A percentile compares a stretch with the other conserved stretches of the same genome.
phyloP scores from a whole-genome alignment of 1,140 invertebrate species.

The Caenorhabditis latens region DNA sequence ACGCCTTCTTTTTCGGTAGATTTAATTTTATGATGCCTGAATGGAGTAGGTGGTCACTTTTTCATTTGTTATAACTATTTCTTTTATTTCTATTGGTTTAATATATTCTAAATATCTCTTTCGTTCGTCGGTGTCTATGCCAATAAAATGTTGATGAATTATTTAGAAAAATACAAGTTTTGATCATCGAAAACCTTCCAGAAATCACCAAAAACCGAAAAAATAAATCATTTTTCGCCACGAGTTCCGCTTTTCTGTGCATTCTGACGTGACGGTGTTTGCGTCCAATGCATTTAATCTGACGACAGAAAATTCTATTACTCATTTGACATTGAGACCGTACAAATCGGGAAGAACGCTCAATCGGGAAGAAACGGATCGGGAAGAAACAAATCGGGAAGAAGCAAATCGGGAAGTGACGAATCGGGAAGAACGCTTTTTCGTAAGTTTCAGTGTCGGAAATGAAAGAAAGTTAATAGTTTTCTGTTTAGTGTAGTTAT shows the following conservation, averaged over 20 bases:
- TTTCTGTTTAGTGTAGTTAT: no score
- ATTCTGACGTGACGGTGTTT: neutral
- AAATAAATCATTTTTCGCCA: no score
- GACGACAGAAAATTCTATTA: neutral
- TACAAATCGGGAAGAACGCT: no score
- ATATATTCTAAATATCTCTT: neutral
- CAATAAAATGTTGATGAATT: conserved; percentile 46
- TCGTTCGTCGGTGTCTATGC: neutral
- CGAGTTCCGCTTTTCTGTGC: neutral
- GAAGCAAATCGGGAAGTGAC: no score
- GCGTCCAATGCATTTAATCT: neutral
- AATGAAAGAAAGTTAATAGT: no score
- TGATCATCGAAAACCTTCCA: no score
- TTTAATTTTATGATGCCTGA: conserved; percentile 52
- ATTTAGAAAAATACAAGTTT: neutral
- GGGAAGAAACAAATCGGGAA: no score
- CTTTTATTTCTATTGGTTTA: neutral
- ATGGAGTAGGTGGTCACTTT: conserved; percentile 27
- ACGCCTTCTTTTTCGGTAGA: conserved; percentile 15
- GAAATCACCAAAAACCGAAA: no score
- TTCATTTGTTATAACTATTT: neutral
- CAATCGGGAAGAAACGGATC: no score
- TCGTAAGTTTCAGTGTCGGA: no score
- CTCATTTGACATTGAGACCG: no score
- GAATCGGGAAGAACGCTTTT: no score